phyloP scores from a whole-genome alignment of 2,888 invertebrate genomes.

The Philaethria dido region DNA sequence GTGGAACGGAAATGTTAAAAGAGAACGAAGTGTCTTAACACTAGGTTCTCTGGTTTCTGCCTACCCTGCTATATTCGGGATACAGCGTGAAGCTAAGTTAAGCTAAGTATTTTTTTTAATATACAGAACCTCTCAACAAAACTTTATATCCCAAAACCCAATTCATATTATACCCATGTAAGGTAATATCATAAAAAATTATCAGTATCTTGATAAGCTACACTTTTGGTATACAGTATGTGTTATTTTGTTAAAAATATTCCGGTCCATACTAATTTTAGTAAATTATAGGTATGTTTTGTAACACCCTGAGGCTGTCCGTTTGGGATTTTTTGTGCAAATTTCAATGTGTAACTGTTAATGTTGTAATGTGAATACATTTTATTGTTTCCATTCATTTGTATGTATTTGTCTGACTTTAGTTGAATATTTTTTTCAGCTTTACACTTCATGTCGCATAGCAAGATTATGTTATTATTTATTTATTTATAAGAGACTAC shows the following conservation, averaged over 20 bases:
- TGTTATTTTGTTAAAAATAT: conserved; percentile 33
- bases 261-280: conserved; percentile 23
- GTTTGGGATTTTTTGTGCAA: background rate
- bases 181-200: conserved; percentile 17
- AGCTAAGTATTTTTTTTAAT: too few species aligned
- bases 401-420: too few species aligned
- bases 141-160: background rate
- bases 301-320: background rate
- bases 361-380: background rate
- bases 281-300: conserved; percentile 27
- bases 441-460: too few species aligned
- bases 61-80: too few species aligned
- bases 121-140: background rate
- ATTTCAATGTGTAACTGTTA: background rate
- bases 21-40: too few species aligned
- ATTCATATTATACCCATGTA: conserved; percentile 5
- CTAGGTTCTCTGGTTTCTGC: too few species aligned
- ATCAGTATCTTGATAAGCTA: conserved; percentile 26
- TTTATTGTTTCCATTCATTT: background rate
- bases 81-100: too few species aligned
- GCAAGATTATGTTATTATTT: too few species aligned
- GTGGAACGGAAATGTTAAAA: too few species aligned
- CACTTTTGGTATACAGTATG: background rate
- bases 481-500: too few species aligned
- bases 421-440: too few species aligned